A percentile compares a stretch with the other conserved stretches of the same genome.
Conservation (phyloP, 2,113 vertebrate genomes). For the Fulica atra region DNA sequence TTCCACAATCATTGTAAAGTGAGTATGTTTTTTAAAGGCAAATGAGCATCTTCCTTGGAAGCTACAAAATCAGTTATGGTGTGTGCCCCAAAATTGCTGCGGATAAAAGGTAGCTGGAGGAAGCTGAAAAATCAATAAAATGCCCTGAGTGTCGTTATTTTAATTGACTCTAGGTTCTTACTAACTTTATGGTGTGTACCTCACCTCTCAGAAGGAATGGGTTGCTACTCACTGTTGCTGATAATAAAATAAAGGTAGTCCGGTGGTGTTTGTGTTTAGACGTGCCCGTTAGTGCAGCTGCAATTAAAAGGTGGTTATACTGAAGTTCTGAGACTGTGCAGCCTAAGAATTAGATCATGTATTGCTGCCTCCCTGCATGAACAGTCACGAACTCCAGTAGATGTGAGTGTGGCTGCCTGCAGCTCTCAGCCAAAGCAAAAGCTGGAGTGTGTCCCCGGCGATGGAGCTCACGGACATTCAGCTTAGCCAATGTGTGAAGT, state of each 20-base stretch:
- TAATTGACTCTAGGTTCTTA: slow-evolving; percentile 47
- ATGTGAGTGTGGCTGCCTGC: not conserved
- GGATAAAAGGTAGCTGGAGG: slow-evolving; percentile 9
- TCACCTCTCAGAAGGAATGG: not conserved
- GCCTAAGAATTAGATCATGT: not conserved
- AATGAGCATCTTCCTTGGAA: not conserved
- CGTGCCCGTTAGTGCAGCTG: not conserved
- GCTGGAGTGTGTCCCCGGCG: not conserved
- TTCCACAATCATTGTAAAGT: slow-evolving; percentile 14
- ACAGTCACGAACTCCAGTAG: not conserved
- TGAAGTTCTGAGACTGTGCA: not conserved
- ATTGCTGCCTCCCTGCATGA: not conserved
- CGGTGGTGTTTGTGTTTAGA: not conserved
- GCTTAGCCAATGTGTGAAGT: not conserved
- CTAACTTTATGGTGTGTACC: slow-evolving; percentile 10
- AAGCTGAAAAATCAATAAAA: slow-evolving; percentile 36
- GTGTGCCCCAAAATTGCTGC: not conserved
- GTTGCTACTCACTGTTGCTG: not conserved
- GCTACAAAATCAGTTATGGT: not conserved
- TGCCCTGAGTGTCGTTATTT: slow-evolving; percentile 21
- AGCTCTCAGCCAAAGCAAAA: not conserved
- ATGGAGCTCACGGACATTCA: not conserved
- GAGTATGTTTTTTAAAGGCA: not conserved
- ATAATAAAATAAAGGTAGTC: not conserved
- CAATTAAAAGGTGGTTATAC: not conserved